A percentile compares a stretch with the other conserved stretches of the same genome.
phyloP scores from a whole-genome alignment of 2,797 vertebrate species.

The Chiroxiphia lanceolata region DNA sequence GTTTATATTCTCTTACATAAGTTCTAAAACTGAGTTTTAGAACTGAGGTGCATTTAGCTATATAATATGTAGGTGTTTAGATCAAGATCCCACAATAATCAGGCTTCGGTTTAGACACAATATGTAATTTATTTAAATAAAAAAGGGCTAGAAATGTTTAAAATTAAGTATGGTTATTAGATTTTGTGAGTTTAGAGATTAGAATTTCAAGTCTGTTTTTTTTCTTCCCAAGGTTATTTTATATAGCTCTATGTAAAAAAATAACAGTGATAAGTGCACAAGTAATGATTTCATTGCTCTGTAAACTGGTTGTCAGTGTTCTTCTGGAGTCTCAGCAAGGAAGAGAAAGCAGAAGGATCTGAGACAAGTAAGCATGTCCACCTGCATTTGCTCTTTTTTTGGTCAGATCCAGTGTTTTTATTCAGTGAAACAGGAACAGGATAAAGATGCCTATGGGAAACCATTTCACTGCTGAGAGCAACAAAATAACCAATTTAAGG shows the following conservation, averaged over 20 bases:
- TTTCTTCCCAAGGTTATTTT: neutral
- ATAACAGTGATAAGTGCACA: neutral
- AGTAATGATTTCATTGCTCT: neutral
- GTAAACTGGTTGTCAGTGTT: neutral
- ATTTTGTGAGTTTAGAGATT: neutral
- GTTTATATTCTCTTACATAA: neutral
- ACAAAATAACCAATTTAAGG: neutral
- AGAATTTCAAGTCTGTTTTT: neutral
- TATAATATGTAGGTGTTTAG: neutral
- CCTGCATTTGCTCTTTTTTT: neutral
- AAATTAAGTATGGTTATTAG: neutral
- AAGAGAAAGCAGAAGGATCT: neutral
- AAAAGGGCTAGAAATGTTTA: neutral
- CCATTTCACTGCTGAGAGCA: neutral
- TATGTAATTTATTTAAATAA: neutral
- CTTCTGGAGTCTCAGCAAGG: neutral
- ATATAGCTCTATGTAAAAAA: neutral
- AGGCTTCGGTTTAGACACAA: neutral
- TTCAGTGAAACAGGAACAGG: neutral
- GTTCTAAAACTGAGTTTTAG: rapidly evolving
- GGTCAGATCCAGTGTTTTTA: neutral
- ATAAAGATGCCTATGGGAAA: neutral
- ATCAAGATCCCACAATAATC: neutral
- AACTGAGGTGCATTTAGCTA: neutral
- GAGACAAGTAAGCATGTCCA: neutral